Conservation (phyloP, 2,797 vertebrate species). For the Hippocampus kuda region DNA sequence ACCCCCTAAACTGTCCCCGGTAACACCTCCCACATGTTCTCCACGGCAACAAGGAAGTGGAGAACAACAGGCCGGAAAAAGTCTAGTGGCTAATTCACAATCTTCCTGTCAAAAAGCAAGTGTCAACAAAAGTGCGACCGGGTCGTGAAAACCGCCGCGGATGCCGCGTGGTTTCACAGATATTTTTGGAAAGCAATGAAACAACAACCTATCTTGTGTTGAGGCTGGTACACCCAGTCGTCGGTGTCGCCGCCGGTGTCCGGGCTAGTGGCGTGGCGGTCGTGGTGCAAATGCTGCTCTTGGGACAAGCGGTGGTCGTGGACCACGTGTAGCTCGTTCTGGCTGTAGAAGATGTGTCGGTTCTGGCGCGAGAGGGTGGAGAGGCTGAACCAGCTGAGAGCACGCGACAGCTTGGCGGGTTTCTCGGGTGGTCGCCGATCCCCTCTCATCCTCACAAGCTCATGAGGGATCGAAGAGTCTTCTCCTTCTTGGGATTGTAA, state of each 20-base stretch:
- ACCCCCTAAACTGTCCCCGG: constrained; percentile 17
- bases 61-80: constrained; percentile 52
- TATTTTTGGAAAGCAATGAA: not conserved
- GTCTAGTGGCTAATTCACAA: constrained; percentile 31
- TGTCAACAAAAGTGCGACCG: constrained; percentile 13
- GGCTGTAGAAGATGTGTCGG: constrained; percentile 85
- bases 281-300: constrained; percentile 49
- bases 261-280: constrained; percentile 20
- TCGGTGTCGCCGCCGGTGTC: constrained; percentile 67
- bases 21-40: constrained; percentile 14
- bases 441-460: constrained; percentile 75
- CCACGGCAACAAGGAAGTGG: constrained; percentile 38
- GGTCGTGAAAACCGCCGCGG: not conserved
- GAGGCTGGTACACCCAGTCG: constrained; percentile 78
- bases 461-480: not conserved
- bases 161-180: not conserved
- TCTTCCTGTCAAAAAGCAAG: constrained; percentile 38
- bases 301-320: constrained; percentile 38
- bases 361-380: constrained; percentile 83
- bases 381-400: constrained; percentile 89
- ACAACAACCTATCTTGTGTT: constrained; percentile 76
- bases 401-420: constrained; percentile 72
- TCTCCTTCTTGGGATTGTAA: constrained; percentile 3
- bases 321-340: constrained; percentile 73
- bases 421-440: constrained; percentile 75